Evolutionary conservation across 2,113 vertebrate genomes (phyloP), one percentile per base, ranked within the genome.

Genomic region (Protomyctophum bolini): DNA sequence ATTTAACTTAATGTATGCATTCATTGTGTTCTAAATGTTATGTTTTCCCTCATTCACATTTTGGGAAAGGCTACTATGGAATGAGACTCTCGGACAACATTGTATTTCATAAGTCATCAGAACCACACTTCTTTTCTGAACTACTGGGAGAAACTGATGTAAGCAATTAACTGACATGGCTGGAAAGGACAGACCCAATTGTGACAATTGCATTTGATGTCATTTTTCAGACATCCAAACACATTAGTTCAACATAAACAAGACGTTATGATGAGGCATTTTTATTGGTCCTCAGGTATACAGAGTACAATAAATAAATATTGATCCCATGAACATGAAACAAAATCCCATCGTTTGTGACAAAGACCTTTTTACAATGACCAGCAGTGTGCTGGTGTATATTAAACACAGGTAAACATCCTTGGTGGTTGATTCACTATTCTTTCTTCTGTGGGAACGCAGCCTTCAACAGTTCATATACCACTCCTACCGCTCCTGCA

Each of bases 371-470:
- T 73, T 80, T 70, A 82, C 67, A 75, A 12, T 80, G 74, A 80
- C 88, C 29, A 77, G 76, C 46, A 12, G 1, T 56, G 15, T 77
- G 75, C 50, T 11, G 28, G 59, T 21, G 54, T 49, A 41, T 21
- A n/a, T 52, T n/a, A 66, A 68, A 63, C 8, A 9, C 54, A 58
- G n/a, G 28, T 51, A 63, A 77, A 80, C 60, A 9, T 45, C 47
- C 14, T 71, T 0, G 6, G 33, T 0, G 0, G 65, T 56, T 76
- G 50, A 66, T 56, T 67, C 51, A 80, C n/a, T 68, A 90, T 4
- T 91, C 83, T 6, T 93, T 92, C 89, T 96, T 96, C 88, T 95
- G 93, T 49, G 97, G 95, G 83, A 93, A 83, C 3, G 96, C 81
- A 10, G 92, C 89, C 0, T 75, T 7, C 62, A 77, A 14, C 80